Evolutionary conservation across 2,113 vertebrate genomes (phyloP), one percentile per base, ranked within the genome.

Genomic region (Datnioides undecimradiatus): DNA sequence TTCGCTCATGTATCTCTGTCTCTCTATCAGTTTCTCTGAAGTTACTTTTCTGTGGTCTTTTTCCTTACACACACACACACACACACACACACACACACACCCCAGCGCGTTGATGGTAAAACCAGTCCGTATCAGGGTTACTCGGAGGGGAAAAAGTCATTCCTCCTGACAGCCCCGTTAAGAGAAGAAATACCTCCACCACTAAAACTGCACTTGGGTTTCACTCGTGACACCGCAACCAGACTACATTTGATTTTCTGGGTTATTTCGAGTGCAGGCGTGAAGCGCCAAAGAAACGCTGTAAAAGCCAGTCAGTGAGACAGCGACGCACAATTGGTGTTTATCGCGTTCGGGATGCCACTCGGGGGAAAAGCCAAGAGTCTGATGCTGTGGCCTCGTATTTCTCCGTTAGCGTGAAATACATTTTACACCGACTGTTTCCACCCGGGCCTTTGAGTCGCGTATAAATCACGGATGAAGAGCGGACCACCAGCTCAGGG

Each of bases 141-240:
- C 52, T 84, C 27, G 2, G 51, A 79, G 85, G 77, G 77, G 73
- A 85, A 75, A 68, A 55, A 81, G 75, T 86, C 71, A 71, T 83
- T 87, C 73, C 58, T 76, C 34, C 68, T 82, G 88, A 86, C 90
- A 80, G 78, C 68, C 69, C 52, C 38, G 29, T 88, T 85, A 87
- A 59, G 79, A 78, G 48, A 83, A 80, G 72, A 80, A 87, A 79
- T 86, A 84, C 80, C 78, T 82, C 57, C 59, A 34, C 60, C 52
- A 49, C 76, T 80, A 80, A 79, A 89, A 79, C 31, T 3, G 63
- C 83, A 80, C 70, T 91, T 63, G 1, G 76, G 83, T 91, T 91
- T 86, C 88, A 81, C 62, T 82, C 0, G 13, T 77, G 82, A 89
- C 76, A 72, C 85, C 52, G n/a, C 46, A 70, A 70, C 40, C 63